A percentile compares a stretch with the other conserved stretches of the same genome.
Evolutionary conservation across 2,113 vertebrate genomes (phyloP).

Genomic region (Phasianus colchicus): DNA sequence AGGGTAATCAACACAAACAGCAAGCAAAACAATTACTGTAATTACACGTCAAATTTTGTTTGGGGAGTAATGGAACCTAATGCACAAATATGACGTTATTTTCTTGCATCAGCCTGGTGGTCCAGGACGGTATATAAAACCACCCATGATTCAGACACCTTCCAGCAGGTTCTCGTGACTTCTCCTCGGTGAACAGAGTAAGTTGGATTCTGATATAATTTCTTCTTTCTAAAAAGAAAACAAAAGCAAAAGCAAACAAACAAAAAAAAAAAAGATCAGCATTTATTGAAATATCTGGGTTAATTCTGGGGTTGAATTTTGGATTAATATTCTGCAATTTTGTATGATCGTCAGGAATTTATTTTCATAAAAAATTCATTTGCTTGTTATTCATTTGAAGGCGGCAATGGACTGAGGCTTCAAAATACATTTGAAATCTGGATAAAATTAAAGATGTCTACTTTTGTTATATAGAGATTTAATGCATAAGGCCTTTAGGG

Average conservation of each 20-base stretch:
- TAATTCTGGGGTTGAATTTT: neutral
- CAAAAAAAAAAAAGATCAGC: rapidly evolving
- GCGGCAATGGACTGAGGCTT: neutral
- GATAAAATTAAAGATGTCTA: neutral
- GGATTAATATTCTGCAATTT: rapidly evolving
- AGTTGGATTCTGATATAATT: conserved; percentile 37
- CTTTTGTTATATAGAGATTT: neutral
- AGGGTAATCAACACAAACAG: conserved; percentile 38
- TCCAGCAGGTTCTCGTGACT: conserved; percentile 55
- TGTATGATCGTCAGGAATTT: neutral
- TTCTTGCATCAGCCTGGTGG: conserved; percentile 72
- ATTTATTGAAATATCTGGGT: neutral
- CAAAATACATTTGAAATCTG: neutral
- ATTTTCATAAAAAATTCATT: neutral
- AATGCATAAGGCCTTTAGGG: neutral
- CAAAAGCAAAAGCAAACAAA: neutral
- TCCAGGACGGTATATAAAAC: conserved; percentile 61
- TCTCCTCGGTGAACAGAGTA: conserved; percentile 61
- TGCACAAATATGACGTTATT: conserved; percentile 61
- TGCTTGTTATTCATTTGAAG: neutral
- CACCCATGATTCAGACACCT: conserved; percentile 49
- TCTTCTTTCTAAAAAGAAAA: neutral
- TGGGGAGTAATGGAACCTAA: conserved; percentile 64
- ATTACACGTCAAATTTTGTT: conserved; percentile 52
- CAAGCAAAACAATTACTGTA: conserved; percentile 60